A percentile compares a stretch with the other conserved stretches of the same genome.
These are phyloP conservation scores for Clitarchus hookeri DNA, from an alignment of 2,888 invertebrate species.

Conservation along the genomic window DNA sequence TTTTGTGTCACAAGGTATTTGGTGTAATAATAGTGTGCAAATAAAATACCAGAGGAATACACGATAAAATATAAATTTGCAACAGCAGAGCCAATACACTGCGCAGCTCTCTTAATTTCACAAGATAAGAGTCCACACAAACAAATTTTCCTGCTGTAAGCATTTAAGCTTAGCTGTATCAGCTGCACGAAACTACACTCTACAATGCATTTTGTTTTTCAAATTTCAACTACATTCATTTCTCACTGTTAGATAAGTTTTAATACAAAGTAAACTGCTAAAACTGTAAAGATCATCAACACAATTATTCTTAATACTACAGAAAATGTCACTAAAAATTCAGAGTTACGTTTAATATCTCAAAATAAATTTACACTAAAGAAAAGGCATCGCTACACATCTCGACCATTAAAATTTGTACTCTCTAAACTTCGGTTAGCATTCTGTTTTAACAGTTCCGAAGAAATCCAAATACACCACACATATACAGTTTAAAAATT, in stretches of 20 bases:
- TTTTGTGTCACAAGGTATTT: too few relatives aligned
- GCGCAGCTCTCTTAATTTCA: too few relatives aligned
- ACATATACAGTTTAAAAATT: constrained; percentile 5
- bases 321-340: background rate
- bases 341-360: background rate
- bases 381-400: background rate
- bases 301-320: background rate
- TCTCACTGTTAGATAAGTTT: background rate
- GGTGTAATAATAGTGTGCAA: too few relatives aligned
- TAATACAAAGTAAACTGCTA: background rate
- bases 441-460: background rate
- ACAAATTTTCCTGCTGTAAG: too few relatives aligned
- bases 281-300: background rate
- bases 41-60: too few relatives aligned
- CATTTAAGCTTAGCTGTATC: too few relatives aligned
- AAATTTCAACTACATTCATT: too few relatives aligned
- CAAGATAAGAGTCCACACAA: too few relatives aligned
- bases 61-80: too few relatives aligned
- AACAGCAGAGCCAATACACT: too few relatives aligned
- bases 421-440: background rate
- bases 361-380: background rate
- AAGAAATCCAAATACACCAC: background rate
- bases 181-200: too few relatives aligned
- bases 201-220: too few relatives aligned
- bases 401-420: background rate